Evolutionary conservation across 2,888 invertebrate genomes (phyloP), one percentile per base, ranked within the genome.

Genomic region (Andricus quercusramuli): DNA sequence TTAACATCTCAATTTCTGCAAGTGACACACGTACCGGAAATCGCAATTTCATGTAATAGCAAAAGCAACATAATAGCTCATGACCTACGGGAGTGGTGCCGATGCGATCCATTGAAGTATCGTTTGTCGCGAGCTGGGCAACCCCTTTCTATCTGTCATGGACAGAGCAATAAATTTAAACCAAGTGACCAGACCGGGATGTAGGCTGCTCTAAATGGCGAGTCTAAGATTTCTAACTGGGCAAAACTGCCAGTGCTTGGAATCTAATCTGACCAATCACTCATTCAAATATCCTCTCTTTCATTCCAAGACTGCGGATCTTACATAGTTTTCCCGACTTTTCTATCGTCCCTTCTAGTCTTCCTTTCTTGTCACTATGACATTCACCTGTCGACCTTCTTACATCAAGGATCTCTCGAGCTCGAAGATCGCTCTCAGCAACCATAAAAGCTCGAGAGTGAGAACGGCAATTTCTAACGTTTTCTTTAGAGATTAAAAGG

Each of bases 121-220:
- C 80, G 59, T 79, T 68, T 79, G 68, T 79, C 70, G 70, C 70
- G 62, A 68, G 37, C 37, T 37, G 25, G 68, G 78, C 41, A 68
- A 59, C 70, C 78, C 68, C 78, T 79, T 82, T 80, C 80, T 64
- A 81, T 64, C 80, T 81, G 74, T 68, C 56, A 81, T 83, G 74
- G 81, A 59, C 22, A 79, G 77, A 66, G 79, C 79, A 79, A 83
- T 83, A 80, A 83, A 81, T 80, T 83, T 79, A 44, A 78, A 78
- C 66, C 70, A 68, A 68, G 68, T 47, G 68, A 25, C 68, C 41
- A 68, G 68, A 68, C 44, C 44, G 70, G 17, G 70, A 70, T 70
- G 51, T 70, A 70, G 70, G 70, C 70, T 70, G 70, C 79, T 78
- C 76, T 65, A 78, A 80, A 80, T 78, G 78, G 79, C 65, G 66